These are phyloP conservation scores for Nomada fucata DNA, from an alignment of 2,888 invertebrate genomes.

Conservation along the genomic window DNA sequence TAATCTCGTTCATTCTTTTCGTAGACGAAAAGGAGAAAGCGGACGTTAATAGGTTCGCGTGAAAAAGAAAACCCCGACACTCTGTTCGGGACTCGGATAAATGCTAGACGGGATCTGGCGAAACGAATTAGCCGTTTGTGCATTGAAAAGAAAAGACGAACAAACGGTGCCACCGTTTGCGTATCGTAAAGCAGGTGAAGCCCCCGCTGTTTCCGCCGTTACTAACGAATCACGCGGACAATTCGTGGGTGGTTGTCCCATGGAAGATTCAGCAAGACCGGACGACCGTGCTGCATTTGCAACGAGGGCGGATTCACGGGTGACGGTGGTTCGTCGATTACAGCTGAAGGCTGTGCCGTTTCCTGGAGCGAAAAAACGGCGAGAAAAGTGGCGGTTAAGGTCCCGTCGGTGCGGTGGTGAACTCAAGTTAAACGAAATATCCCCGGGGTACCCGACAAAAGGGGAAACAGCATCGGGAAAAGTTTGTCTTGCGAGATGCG, in stretches of 20 bases:
- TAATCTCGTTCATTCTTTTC: background rate
- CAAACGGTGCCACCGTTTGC: too few species aligned
- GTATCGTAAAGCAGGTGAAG: too few species aligned
- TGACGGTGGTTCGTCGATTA: background rate
- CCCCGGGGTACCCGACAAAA: slow-evolving; percentile 19
- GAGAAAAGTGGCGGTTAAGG: slow-evolving; percentile 34
- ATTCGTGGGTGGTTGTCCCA: background rate
- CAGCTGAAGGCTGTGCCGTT: background rate
- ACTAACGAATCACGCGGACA: background rate
- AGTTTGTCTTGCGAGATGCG: slow-evolving; percentile 31
- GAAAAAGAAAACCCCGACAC: background rate
- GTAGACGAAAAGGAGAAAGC: too few species aligned
- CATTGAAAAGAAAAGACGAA: background rate
- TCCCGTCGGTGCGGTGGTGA: slow-evolving; percentile 10
- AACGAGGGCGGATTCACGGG: slow-evolving; percentile 6
- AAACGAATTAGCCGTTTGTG: slow-evolving; percentile 17
- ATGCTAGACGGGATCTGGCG: background rate
- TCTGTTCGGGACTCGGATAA: background rate
- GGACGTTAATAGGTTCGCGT: background rate
- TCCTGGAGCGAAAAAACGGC: background rate
- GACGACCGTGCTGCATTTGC: slow-evolving; percentile 17
- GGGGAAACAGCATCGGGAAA: slow-evolving; percentile 44
- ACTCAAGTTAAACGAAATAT: slow-evolving; percentile 53
- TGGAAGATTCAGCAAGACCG: slow-evolving; percentile 13
- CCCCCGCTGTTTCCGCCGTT: background rate